Base-by-base conservation (phyloP, 1,140 invertebrate genomes). In the Penaeus chinensis region DNA sequence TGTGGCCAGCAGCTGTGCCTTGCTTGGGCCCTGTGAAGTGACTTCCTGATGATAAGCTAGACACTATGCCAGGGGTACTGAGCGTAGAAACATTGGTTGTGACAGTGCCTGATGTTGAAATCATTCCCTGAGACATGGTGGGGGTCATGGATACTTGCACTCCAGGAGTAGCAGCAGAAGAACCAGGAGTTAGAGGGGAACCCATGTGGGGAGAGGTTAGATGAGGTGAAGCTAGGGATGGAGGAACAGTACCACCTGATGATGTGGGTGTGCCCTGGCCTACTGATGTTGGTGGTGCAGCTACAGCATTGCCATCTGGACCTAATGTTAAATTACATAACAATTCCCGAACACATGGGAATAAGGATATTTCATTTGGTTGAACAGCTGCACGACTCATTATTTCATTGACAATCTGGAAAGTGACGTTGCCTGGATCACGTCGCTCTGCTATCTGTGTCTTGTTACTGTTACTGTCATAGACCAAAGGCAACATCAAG, bases 401-500 rank as follows among this genome's bases (percentile, higher is more conserved):
- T 63, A 90, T 88, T 74, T 90, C 89, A 69, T 90, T 90, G 65
- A 90, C 87, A 60, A 88, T 81, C 76, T 90, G 89, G 8, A 85
- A 69, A 61, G 88, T 89, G 20, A 82, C 66, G n/a, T 83, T 89
- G 22, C 93, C 94, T 27, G 94, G 93, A 79, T 89, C 91, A 95
- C 95, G 93, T 90, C 96, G 95, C 90, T 98, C 96, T 3, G 97
- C 96, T 79, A 98, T 93, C 91, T 96, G 96, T 10, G 97, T 97
- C 16, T 96, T 93, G 92, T 99, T 98, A 24, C 95, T 95, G 89
- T 94, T 94, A 69, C 96, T 94, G 92, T 98, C 97, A 91, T 98
- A 98, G 18, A 99, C 95, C 63, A 98, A 93, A 3, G 97, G 97
- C 87, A 98, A 93, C 16, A 98, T 95, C 37, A 99, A 91, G 8